Percentiles rank a stretch among this genome's conserved stretches.
Conservation (phyloP, 2,888 invertebrate species). For the Liposcelis brunnea region DNA sequence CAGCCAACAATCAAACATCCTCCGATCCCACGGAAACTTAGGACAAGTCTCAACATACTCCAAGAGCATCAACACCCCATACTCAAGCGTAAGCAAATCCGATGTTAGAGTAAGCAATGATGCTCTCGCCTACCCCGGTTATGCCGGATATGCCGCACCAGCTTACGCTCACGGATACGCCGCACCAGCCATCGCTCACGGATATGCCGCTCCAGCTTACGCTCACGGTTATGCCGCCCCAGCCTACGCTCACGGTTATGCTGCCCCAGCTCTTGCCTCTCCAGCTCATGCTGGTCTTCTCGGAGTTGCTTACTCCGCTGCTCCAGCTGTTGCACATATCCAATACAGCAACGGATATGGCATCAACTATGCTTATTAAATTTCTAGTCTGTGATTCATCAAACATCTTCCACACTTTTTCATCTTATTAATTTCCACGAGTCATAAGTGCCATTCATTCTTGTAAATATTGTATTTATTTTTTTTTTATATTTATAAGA, state of each 20-base stretch:
- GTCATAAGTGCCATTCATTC: no score
- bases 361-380: slow-evolving; percentile 35
- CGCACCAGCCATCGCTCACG: slow-evolving; percentile 13
- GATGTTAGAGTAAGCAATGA: slow-evolving; percentile 50
- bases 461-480: no score
- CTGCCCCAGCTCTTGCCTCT: slow-evolving; percentile 20
- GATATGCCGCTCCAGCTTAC: slow-evolving; percentile 13
- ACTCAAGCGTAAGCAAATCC: slow-evolving; percentile 49
- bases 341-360: slow-evolving; percentile 35
- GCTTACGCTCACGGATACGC: slow-evolving; percentile 15
- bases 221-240: slow-evolving; percentile 14
- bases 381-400: no score
- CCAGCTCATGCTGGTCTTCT: slow-evolving; percentile 24
- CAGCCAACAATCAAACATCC: slow-evolving; percentile 39
- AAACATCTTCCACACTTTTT: no score
- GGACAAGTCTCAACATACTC: slow-evolving; percentile 48
- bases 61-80: slow-evolving; percentile 53
- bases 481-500: no score
- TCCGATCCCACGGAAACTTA: slow-evolving; percentile 45
- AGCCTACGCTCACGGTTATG: slow-evolving; percentile 19
- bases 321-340: slow-evolving; percentile 42
- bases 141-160: slow-evolving; percentile 16
- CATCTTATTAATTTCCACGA: no score
- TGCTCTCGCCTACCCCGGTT: slow-evolving; percentile 12
- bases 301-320: slow-evolving; percentile 42